phyloP scores from a whole-genome alignment of 1,140 invertebrate species.

The Eurosta solidaginis region DNA sequence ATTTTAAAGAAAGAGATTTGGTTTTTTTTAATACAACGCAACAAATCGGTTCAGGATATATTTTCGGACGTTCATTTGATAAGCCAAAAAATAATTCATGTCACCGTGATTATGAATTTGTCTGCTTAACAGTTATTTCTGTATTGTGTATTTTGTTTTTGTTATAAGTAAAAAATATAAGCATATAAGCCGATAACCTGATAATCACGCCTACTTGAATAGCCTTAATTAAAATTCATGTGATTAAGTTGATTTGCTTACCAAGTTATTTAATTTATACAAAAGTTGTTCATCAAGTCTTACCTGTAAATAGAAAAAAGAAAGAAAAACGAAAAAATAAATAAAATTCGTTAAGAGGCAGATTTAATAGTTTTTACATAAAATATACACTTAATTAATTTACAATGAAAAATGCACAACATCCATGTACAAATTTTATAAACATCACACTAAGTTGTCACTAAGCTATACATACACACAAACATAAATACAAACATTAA shows the following conservation, averaged over 20 bases:
- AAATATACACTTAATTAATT: background rate
- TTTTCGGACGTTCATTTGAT: no score
- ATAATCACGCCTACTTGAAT: no score
- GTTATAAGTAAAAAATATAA: no score
- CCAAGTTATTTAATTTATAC: constrained; percentile 58
- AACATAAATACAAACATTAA: background rate
- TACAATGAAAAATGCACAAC: background rate
- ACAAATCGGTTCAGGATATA: no score
- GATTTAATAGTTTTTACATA: background rate
- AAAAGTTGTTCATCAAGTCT: constrained; percentile 58
- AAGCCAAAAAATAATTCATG: no score
- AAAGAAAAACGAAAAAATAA: constrained; percentile 6
- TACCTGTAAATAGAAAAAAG: constrained; percentile 51
- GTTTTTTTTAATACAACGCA: no score
- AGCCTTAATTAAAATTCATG: background rate
- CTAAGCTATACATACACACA: background rate
- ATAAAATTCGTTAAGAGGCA: background rate
- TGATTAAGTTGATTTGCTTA: constrained; percentile 43
- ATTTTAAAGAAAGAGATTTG: no score
- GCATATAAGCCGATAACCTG: no score
- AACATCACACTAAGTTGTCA: background rate
- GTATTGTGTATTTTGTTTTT: no score
- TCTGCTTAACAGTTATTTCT: no score
- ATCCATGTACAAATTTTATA: background rate
- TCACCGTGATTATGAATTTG: no score